Percentiles rank a stretch among this genome's conserved stretches.
These are phyloP conservation scores for Cryptomyrus ogoouensis DNA, from an alignment of 2,113 vertebrate species.

Conservation along the genomic window DNA sequence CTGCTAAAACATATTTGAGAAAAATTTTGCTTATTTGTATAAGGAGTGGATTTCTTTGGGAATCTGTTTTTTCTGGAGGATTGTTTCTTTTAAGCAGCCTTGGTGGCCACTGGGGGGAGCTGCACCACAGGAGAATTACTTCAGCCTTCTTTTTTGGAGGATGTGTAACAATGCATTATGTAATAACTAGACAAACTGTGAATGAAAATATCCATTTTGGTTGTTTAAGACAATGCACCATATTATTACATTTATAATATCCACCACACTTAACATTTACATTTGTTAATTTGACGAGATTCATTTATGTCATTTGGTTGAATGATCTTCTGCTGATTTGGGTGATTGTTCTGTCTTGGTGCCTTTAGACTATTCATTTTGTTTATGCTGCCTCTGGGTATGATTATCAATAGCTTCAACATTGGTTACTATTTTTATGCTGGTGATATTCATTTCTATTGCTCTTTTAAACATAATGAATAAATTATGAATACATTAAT, in stretches of 20 bases:
- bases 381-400: neutral
- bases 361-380: neutral
- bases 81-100: neutral
- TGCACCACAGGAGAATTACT: neutral
- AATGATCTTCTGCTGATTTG: neutral
- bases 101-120: neutral
- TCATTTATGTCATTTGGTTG: neutral
- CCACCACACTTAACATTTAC: neutral
- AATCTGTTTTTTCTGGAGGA: neutral
- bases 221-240: neutral
- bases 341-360: neutral
- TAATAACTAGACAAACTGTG: neutral
- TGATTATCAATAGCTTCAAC: neutral
- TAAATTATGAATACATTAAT: neutral
- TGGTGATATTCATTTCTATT: neutral
- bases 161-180: neutral
- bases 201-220: neutral
- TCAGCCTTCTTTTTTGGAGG: neutral
- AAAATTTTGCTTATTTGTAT: neutral
- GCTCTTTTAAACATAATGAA: neutral
- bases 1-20: neutral
- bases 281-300: neutral
- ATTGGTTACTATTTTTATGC: neutral
- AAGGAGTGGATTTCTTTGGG: neutral
- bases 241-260: neutral